Conservation (phyloP, 2,888 invertebrate species). For the Chrysolina americana region DNA sequence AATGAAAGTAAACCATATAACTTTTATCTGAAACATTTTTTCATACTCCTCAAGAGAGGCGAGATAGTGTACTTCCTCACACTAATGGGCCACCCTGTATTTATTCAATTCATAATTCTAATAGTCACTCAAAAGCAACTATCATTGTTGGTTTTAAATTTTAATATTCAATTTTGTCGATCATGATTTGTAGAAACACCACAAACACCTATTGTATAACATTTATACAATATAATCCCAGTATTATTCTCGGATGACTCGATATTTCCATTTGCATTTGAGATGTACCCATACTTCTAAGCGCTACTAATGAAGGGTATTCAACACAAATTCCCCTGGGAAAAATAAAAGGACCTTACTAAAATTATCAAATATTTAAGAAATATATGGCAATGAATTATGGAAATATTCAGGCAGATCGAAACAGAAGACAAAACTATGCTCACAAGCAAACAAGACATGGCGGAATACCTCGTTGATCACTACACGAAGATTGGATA, state of each 20-base stretch:
- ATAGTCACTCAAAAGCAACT: not conserved
- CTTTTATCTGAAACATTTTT: too few relatives aligned
- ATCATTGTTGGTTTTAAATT: slow-evolving; percentile 8
- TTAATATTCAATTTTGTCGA: not conserved
- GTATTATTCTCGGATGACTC: slow-evolving; percentile 37
- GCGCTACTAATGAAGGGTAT: not conserved
- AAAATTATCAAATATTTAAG: not conserved
- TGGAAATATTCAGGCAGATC: too few relatives aligned
- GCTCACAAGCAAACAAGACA: too few relatives aligned
- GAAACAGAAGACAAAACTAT: too few relatives aligned
- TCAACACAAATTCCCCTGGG: not conserved
- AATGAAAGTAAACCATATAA: too few relatives aligned
- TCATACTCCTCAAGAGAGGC: too few relatives aligned
- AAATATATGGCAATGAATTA: not conserved
- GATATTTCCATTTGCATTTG: slow-evolving; percentile 23
- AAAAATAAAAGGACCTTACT: not conserved
- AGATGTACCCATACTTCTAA: not conserved
- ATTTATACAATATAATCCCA: slow-evolving; percentile 23
- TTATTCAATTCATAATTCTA: not conserved
- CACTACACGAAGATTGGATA: too few relatives aligned
- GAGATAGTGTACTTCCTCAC: too few relatives aligned
- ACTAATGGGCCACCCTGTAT: too few relatives aligned
- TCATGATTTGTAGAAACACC: not conserved
- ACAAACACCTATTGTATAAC: not conserved
- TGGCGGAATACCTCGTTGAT: too few relatives aligned